Conservation (phyloP, 2,888 invertebrate genomes). For the Tubiluchus corallicola region DNA sequence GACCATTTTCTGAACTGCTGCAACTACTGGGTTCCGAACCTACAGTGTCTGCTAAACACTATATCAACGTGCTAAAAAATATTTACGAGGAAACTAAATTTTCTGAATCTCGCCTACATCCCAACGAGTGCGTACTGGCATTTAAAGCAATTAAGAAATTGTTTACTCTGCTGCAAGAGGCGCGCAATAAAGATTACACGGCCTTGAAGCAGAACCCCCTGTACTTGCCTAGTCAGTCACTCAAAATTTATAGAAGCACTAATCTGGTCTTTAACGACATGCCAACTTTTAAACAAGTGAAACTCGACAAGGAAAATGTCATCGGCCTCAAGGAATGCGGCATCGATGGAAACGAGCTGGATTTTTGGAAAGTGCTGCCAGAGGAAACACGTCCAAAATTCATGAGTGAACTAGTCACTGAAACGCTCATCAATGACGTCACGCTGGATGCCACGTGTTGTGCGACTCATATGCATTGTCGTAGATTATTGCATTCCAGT, state of each 20-base stretch:
- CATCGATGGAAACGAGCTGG: background rate
- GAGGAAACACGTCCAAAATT: background rate
- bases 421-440: background rate
- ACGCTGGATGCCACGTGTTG: background rate
- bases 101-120: background rate
- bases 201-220: background rate
- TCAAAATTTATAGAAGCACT: background rate
- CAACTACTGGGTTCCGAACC: background rate
- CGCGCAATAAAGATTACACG: too few species aligned
- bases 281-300: background rate
- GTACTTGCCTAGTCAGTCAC: background rate
- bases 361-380: background rate
- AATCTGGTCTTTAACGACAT: background rate
- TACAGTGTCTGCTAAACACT: background rate
- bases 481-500: background rate
- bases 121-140: conserved; percentile 1
- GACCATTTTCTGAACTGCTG: background rate
- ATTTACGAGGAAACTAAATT: background rate
- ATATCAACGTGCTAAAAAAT: background rate
- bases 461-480: background rate
- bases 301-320: background rate
- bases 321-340: conserved; percentile 1
- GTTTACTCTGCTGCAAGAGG: too few species aligned
- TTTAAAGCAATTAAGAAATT: conserved; percentile 1
- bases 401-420: background rate